These are phyloP conservation scores for Hylaea fasciaria DNA, from an alignment of 2,888 invertebrate genomes.

Conservation along the genomic window DNA sequence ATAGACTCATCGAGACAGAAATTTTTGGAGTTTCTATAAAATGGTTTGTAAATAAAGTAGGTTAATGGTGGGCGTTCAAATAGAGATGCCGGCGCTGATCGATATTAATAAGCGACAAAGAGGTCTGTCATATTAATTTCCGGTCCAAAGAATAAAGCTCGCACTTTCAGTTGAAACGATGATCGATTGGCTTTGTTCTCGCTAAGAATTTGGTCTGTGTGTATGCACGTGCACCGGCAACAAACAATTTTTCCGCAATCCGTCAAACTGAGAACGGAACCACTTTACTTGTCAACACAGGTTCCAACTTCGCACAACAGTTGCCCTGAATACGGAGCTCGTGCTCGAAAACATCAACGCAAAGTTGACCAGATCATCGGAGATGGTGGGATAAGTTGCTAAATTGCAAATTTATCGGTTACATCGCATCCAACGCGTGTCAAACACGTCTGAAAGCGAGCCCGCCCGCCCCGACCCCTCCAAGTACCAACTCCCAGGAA, in stretches of 20 bases:
- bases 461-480: conserved; percentile 18
- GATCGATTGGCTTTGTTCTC: conserved; percentile 16
- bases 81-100: background rate
- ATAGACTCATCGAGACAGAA: conserved; percentile 16
- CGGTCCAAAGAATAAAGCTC: background rate
- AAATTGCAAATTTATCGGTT: conserved; percentile 15
- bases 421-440: conserved; percentile 24
- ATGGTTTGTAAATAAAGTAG: conserved; percentile 8
- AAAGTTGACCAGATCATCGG: background rate
- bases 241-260: conserved; percentile 16
- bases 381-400: background rate
- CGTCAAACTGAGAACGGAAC: conserved; percentile 6
- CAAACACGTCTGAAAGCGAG: conserved; percentile 30
- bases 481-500: conserved; percentile 25
- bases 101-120: background rate
- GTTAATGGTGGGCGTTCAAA: background rate
- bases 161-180: conserved; percentile 9
- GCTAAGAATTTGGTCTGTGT: conserved; percentile 10
- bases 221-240: background rate
- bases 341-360: background rate
- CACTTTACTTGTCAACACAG: conserved; percentile 17
- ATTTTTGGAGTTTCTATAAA: conserved; percentile 2
- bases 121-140: background rate
- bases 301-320: conserved; percentile 4
- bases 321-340: conserved; percentile 4